Evolutionary conservation across 2,113 vertebrate genomes (phyloP), one percentile per base, ranked within the genome.

Genomic region (Pelecanoides urinatrix): DNA sequence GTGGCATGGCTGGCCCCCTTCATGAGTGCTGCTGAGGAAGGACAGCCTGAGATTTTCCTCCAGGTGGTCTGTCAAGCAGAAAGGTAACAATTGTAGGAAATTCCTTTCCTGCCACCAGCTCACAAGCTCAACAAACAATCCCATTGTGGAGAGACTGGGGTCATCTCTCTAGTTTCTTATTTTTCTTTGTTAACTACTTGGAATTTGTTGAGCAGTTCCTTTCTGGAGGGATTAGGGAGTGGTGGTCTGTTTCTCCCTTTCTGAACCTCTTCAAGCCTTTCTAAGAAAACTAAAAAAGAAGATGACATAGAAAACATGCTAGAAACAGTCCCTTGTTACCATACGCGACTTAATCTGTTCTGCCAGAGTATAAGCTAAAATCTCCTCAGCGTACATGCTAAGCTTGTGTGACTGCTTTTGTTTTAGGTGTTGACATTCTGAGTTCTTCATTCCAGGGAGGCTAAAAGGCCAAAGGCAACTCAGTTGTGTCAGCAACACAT

Each of bases 11-110:
- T 78, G 44, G 10, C 27, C 47, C 45, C 65, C 49, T 75, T 63
- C 16, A 1, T 17, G 38, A 62, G 38, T 30, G 44, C 53, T 92
- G 36, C 65, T 86, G 75, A 88, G 76, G 61, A 83, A 81, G 52
- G 34, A 63, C 80, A 49, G 73, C 23, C 45, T 68, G 44, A 74
- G 65, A 50, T 78, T 87, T 94, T 49, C 45, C 89, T 94, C 86
- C 89, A 97, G 96, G 96, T 97, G 94, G 74, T 93, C 90, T 92
- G 73, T 91, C 81, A 87, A 68, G 70, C 77, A 96, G 92, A 88
- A 96, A 94, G 96, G 93, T 96, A 88, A 96, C 96, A 96, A 97
- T 94, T 90, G 90, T 59, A 96, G 96, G 96, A 96, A 96, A 92
- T 92, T 83, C 81, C 40, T 96, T 95, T 88, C 75, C 74, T 86